Base-by-base conservation (phyloP, 1,140 invertebrate genomes). In the Scaptomyza graminum region DNA sequence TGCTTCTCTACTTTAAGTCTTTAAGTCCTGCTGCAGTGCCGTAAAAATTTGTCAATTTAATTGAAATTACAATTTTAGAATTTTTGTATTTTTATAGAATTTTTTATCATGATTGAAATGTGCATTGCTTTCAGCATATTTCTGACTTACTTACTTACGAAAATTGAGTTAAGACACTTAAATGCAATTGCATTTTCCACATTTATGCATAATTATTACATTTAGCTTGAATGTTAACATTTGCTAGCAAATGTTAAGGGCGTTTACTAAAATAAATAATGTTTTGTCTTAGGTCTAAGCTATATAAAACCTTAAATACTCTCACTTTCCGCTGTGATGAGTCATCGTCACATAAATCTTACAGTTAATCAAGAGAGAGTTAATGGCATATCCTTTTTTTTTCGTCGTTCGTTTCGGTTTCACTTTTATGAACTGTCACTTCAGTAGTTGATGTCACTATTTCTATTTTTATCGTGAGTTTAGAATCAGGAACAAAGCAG, bases 41-140 rank as follows among this genome's bases (percentile, higher is more conserved):
- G 82, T 90, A 76, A 90, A 90, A 90, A 90, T 90, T 90, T 90
- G 85, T 90, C 81, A 85, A 85, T 79, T 89, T 85, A 90, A 87
- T 81, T 90, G 60, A 85, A 87, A 56, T 78, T 72, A 87, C 78
- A 81, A 81, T 75, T 78, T 78, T 82, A 72, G 82, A 78, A 85
- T 85, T 82, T 63, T 78, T 72, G 57, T 65, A 51, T 63, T 76
- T 22, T 80, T 66, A 34, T 34, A 81, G 70, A 78, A 85, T 85
- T 85, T 85, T 85, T 87, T 68, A 85, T 85, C 69, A 87, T 87
- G 78, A 85, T 85, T 85, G 81, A 87, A 85, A 85, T 87, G 78
- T 73, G 54, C 75, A 82, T 80, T 72, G 62, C 54, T 12, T 15
- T 44, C 64, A 69, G 28, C 28, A n/a, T 76, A 76, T 74, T 18